Conservation (phyloP, 2,113 vertebrate genomes). For the Ophiodon elongatus region DNA sequence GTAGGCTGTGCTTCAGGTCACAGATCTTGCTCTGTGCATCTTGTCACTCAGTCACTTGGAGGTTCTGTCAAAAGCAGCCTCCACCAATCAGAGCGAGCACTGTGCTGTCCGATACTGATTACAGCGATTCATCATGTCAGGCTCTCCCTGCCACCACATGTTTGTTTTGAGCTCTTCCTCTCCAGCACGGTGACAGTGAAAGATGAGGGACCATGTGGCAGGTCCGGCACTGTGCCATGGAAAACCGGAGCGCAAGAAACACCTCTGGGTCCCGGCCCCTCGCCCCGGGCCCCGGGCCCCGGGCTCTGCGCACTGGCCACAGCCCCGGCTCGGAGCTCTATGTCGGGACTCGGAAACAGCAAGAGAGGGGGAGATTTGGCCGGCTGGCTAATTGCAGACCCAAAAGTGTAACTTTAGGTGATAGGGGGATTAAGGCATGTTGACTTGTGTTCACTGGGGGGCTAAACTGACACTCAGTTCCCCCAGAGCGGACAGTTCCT, state of each 20-base stretch:
- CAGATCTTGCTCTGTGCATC: slow-evolving; percentile 42
- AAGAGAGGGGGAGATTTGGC: slow-evolving; percentile 54
- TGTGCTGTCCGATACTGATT: slow-evolving; percentile 73
- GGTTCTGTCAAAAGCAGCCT: slow-evolving; percentile 60
- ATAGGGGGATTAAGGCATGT: slow-evolving; percentile 82
- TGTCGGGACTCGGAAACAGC: slow-evolving; percentile 37
- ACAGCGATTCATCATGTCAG: slow-evolving; percentile 79
- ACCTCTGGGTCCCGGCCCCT: slow-evolving; percentile 32
- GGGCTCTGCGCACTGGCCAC: slow-evolving; percentile 1
- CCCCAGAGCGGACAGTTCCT: slow-evolving; percentile 77
- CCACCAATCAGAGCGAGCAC: slow-evolving; percentile 59
- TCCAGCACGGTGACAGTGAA: slow-evolving; percentile 81
- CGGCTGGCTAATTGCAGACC: slow-evolving; percentile 77
- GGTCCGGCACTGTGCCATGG: slow-evolving; percentile 55
- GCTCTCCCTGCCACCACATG: slow-evolving; percentile 76
- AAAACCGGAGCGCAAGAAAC: slow-evolving; percentile 52
- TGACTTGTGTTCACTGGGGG: slow-evolving; percentile 81
- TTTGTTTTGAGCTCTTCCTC: slow-evolving; percentile 85
- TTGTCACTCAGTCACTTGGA: slow-evolving; percentile 45
- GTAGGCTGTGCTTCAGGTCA: slow-evolving; percentile 50
- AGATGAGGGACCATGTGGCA: slow-evolving; percentile 81
- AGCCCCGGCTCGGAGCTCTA: slow-evolving; percentile 43
- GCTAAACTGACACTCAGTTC: slow-evolving; percentile 77
- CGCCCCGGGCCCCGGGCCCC: slow-evolving; percentile 28
- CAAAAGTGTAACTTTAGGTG: slow-evolving; percentile 84